Conservation (phyloP, 2,797 vertebrate genomes). For the Enteromius anoplus region DNA sequence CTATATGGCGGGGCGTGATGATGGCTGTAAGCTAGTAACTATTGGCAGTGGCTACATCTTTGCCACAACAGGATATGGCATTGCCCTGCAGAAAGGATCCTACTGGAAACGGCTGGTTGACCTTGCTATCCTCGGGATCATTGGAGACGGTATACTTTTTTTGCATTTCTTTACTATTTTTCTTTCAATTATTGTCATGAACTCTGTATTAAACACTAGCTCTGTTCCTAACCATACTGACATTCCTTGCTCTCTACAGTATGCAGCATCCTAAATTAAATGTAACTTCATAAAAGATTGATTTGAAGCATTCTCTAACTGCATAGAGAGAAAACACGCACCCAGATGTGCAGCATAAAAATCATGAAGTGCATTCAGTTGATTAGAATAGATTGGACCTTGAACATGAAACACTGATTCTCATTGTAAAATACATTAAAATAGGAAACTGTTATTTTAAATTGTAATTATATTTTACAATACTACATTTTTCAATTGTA, state of each 20-base stretch:
- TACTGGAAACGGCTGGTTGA: constrained; percentile 97
- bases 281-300: neutral
- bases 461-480: neutral
- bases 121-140: constrained; percentile 94
- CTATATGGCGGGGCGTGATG: constrained; percentile 98
- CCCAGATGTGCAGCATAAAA: neutral
- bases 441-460: neutral
- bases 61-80: constrained; percentile 96
- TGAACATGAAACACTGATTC: neutral
- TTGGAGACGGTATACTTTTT: constrained; percentile 87
- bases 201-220: neutral
- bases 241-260: neutral
- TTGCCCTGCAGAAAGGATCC: constrained; percentile 96
- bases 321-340: neutral
- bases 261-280: neutral
- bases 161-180: neutral
- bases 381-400: constrained; percentile 1
- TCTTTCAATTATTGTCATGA: neutral
- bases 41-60: constrained; percentile 99
- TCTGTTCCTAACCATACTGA: neutral
- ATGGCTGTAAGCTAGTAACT: constrained; percentile 97
- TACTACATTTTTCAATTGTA: neutral
- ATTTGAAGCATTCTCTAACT: neutral
- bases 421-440: neutral
- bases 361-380: neutral